These are phyloP conservation scores for Kryptolebias marmoratus DNA, from an alignment of 2,113 vertebrate genomes.

Conservation along the genomic window DNA sequence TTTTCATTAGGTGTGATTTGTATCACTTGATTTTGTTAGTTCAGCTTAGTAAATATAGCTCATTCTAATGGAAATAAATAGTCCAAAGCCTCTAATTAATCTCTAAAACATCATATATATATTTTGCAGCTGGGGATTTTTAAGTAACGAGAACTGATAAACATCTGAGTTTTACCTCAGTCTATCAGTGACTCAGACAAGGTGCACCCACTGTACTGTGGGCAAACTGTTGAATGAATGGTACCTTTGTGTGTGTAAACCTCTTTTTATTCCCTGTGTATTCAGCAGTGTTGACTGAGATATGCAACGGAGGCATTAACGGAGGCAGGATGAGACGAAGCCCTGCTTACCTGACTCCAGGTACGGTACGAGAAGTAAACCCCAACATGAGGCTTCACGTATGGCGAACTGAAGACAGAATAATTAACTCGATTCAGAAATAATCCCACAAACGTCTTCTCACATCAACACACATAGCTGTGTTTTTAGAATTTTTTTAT, in stretches of 20 bases:
- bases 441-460: neutral
- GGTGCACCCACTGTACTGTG: conserved; percentile 30
- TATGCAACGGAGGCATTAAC: conserved; percentile 9
- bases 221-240: conserved; percentile 38
- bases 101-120: neutral
- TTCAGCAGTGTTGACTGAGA: conserved; percentile 12
- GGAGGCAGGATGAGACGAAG: conserved; percentile 1
- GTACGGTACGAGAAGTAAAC: neutral
- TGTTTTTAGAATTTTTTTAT: neutral
- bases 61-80: too few species aligned
- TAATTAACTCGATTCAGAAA: neutral
- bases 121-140: neutral
- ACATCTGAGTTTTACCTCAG: neutral
- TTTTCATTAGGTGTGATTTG: too few species aligned
- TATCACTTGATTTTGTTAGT: neutral
- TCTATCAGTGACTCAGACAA: conserved; percentile 5
- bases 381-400: neutral
- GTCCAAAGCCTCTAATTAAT: neutral
- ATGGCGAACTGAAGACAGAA: neutral
- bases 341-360: neutral
- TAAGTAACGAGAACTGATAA: neutral
- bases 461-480: neutral
- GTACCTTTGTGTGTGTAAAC: conserved; percentile 43
- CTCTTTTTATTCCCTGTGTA: conserved; percentile 17
- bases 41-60: neutral